A percentile compares a stretch with the other conserved stretches of the same genome.
phyloP scores from a whole-genome alignment of 2,888 invertebrate species.

The Heterodera filipjevi region DNA sequence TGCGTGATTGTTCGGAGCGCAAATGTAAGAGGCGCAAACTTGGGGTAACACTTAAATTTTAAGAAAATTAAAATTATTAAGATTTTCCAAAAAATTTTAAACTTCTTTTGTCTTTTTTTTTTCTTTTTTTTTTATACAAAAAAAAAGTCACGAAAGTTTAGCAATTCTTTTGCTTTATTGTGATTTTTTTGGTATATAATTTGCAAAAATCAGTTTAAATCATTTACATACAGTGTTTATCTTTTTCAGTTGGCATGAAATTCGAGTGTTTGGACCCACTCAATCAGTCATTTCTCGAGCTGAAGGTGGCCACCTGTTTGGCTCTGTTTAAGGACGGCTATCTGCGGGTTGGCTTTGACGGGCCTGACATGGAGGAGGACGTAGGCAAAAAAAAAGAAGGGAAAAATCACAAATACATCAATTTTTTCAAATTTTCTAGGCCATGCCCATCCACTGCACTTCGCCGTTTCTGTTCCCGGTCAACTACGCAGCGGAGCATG shows the following conservation, averaged over 20 bases:
- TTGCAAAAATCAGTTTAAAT: no score
- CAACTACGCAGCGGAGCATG: constrained; percentile 85
- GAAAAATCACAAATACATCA: background rate
- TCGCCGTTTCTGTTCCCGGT: constrained; percentile 94
- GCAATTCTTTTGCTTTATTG: no score
- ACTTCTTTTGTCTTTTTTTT: background rate
- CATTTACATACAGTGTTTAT: no score
- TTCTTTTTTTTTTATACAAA: no score
- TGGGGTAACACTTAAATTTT: no score
- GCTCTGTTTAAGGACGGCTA: constrained; percentile 80
- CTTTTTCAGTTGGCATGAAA: constrained; percentile 69
- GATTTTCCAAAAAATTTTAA: background rate
- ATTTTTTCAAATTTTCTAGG: constrained; percentile 65
- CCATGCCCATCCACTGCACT: constrained; percentile 93
- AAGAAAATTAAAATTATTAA: background rate
- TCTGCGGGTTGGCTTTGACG: constrained; percentile 94
- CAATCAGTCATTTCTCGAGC: constrained; percentile 79
- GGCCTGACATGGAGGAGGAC: constrained; percentile 71
- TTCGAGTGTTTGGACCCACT: constrained; percentile 95
- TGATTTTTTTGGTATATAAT: no score
- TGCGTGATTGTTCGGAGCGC: no score
- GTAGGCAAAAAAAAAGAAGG: background rate
- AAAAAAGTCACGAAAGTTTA: no score
- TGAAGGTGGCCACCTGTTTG: constrained; percentile 93
- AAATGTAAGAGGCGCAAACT: no score